Percentiles rank a stretch among this genome's conserved stretches.
These are phyloP conservation scores for Nasua narica DNA, from an alignment of 2,797 vertebrate species.

Conservation along the genomic window DNA sequence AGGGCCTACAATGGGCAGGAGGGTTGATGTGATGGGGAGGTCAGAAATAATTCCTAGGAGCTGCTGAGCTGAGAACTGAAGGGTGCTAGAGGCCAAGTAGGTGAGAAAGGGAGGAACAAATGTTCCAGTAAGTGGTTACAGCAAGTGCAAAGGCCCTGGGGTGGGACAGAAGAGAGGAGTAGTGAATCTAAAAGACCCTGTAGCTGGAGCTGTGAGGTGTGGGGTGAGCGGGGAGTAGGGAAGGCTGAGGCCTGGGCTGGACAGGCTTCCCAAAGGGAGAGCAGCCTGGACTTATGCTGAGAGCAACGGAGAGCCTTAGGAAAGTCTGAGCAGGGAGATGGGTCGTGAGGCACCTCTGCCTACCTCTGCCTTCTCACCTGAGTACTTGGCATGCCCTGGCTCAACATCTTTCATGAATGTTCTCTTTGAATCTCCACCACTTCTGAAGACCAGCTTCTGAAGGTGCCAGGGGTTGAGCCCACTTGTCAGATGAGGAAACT, in stretches of 20 bases:
- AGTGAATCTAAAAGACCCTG: background rate
- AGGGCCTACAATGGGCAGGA: background rate
- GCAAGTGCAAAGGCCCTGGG: background rate
- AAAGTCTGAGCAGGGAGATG: background rate
- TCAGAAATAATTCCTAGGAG: background rate
- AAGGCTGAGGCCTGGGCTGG: background rate
- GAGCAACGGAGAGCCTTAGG: background rate
- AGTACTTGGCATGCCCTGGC: accelerated
- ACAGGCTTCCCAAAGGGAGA: accelerated
- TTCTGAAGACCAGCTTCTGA: background rate
- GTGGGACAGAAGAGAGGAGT: background rate
- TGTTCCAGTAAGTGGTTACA: background rate
- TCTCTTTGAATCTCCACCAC: background rate
- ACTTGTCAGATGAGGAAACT: conserved; percentile 44
- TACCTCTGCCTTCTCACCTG: background rate
- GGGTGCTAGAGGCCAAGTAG: background rate
- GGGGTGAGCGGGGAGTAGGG: background rate
- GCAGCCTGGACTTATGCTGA: background rate
- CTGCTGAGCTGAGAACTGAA: background rate
- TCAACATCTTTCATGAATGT: background rate
- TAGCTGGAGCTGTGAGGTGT: background rate
- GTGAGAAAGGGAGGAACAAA: background rate
- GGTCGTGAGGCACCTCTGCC: background rate
- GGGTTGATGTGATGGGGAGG: background rate
- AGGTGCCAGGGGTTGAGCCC: background rate